phyloP scores from a whole-genome alignment of 2,888 invertebrate species.

The Hydrotaea diabolus region DNA sequence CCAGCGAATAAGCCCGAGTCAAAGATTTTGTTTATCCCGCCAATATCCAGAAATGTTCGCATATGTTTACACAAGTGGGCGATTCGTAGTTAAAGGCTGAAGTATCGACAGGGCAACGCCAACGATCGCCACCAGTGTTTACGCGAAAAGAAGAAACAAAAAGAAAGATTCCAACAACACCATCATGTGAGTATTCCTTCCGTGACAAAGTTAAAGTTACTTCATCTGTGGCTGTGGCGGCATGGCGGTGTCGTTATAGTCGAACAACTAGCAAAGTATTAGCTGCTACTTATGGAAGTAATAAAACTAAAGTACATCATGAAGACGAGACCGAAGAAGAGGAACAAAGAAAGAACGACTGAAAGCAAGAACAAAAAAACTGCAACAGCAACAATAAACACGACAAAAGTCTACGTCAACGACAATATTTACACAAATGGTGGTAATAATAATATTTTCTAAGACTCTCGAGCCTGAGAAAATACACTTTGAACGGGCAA shows the following conservation, averaged over 20 bases:
- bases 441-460: constrained; percentile 61
- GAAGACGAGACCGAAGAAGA: not conserved
- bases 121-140: not conserved
- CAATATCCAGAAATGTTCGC: not conserved
- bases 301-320: constrained; percentile 33
- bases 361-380: constrained; percentile 4
- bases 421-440: constrained; percentile 39
- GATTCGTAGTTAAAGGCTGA: not conserved
- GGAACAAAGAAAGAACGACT: not conserved
- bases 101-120: not conserved
- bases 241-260: not conserved
- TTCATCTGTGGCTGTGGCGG: not conserved
- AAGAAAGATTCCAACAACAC: not conserved
- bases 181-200: not conserved
- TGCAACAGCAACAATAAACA: not conserved
- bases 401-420: not conserved
- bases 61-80: constrained; percentile 35
- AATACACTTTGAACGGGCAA: constrained; percentile 29
- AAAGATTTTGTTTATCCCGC: constrained; percentile 13
- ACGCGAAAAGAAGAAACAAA: not conserved
- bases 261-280: not conserved
- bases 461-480: constrained; percentile 63
- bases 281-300: constrained; percentile 33
- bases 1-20: not conserved
- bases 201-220: constrained; percentile 34